Base-by-base conservation (phyloP, 2,888 invertebrate genomes). In the Campoplex capitator region DNA sequence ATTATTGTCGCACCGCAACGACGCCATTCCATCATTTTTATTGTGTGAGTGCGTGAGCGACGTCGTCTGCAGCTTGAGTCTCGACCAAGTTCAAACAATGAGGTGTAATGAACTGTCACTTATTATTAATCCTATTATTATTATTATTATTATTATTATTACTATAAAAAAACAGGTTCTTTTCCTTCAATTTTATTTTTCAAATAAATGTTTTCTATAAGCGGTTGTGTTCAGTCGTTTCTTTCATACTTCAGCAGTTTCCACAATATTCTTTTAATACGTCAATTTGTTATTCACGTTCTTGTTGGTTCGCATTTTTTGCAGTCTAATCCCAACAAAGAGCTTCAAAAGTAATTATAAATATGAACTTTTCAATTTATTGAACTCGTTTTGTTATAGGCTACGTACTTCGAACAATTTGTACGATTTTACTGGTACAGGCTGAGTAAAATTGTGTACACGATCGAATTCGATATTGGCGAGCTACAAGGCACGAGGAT, bases 1-100 rank as follows among this genome's bases (percentile, higher is more conserved):
- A 74, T 48, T 68, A 38, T 82, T 75, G 68, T 82, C 78, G 68
- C 67, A 85, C 76, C 74, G 81, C 18, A 48, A 75, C 82, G 67
- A 56, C 75, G 71, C 51, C 77, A 56, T 83, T 42, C 42, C 68
- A 74, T 70, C 73, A 58, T 56, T 38, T 42, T 68, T n/a, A n/a
- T n/a, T 35, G 45, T 67, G 32, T 45, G n/a, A 42, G 42, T 32
- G 18, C 16, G 45, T 35, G 75, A 51, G n/a, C n/a, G 58, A 45
- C 28, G 48, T 67, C 65, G 77, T 48, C 76, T 71, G 23, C 58
- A 58, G 28, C 42, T 51, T 38, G 74, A 8, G 48, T 23, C 48
- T 3, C 76, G 32, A 28, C 7, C 51, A 7, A 35, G n/a, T 76
- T 28, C 74, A 74, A 35, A 56, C 18, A 62, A 32, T n/a, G 58